phyloP scores from a whole-genome alignment of 2,888 invertebrate genomes.

The Ditula angustiorana region DNA sequence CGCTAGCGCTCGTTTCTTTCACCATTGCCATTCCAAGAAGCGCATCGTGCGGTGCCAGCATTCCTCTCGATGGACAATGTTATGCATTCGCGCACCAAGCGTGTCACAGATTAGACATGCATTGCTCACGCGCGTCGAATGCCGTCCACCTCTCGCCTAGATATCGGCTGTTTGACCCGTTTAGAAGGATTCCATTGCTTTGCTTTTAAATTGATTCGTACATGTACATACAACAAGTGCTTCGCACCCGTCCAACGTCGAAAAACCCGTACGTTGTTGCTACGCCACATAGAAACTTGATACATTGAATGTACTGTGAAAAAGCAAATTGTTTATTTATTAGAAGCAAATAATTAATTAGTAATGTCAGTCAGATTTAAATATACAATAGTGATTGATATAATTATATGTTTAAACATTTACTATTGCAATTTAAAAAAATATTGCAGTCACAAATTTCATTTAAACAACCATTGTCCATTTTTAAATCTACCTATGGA shows the following conservation, averaged over 20 bases:
- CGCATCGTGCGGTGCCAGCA: conserved; percentile 49
- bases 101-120: conserved; percentile 6
- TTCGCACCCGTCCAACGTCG: not conserved
- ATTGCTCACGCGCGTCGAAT: conserved; percentile 16
- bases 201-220: not conserved
- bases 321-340: no score
- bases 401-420: no score
- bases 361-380: no score
- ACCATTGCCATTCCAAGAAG: conserved; percentile 50
- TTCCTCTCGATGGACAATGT: conserved; percentile 28
- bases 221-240: not conserved
- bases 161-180: conserved; percentile 31
- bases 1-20: conserved; percentile 17
- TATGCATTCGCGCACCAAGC: conserved; percentile 19
- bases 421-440: no score
- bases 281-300: no score
- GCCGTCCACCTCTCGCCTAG: conserved; percentile 27
- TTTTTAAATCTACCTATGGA: no score
- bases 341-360: no score
- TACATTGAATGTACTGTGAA: no score
- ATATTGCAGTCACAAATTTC: no score
- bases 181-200: not conserved
- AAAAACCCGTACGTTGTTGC: no score
- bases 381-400: no score
- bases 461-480: no score